Conservation (phyloP, 1,140 invertebrate species). For the Choristoneura fumiferana region DNA sequence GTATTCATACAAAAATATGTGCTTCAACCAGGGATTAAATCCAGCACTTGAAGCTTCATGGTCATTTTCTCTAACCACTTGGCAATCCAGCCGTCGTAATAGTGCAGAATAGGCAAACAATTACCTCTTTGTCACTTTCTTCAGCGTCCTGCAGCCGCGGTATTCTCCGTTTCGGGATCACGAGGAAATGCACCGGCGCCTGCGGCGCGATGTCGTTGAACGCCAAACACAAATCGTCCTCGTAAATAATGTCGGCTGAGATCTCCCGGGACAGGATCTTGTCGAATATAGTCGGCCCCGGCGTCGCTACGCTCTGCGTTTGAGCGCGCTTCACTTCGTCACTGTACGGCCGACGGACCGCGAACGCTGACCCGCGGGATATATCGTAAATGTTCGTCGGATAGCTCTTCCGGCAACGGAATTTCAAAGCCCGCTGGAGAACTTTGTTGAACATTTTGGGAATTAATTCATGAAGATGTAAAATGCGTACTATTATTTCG, state of each 20-base stretch:
- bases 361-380: slow-evolving; percentile 56
- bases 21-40: too few relatives aligned
- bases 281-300: slow-evolving; percentile 85
- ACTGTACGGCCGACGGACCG: slow-evolving; percentile 58
- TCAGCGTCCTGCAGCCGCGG: slow-evolving; percentile 78
- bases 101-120: too few relatives aligned
- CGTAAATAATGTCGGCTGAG: slow-evolving; percentile 88
- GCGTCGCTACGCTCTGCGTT: slow-evolving; percentile 43
- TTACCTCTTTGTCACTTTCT: slow-evolving; percentile 69
- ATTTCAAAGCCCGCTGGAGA: slow-evolving; percentile 65
- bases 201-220: slow-evolving; percentile 89
- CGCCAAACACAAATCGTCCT: slow-evolving; percentile 88
- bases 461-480: not conserved
- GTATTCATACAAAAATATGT: too few relatives aligned
- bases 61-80: too few relatives aligned
- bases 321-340: slow-evolving; percentile 68
- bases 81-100: too few relatives aligned
- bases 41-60: too few relatives aligned
- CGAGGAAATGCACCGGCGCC: slow-evolving; percentile 90
- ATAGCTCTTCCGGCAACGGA: slow-evolving; percentile 63
- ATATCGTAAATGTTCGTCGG: slow-evolving; percentile 72
- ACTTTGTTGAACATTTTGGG: slow-evolving; percentile 72
- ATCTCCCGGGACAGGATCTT: slow-evolving; percentile 89
- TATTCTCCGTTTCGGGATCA: slow-evolving; percentile 88
- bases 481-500: slow-evolving; percentile 1